Base-by-base conservation (phyloP, 2,888 invertebrate species). In the Emesis russula region DNA sequence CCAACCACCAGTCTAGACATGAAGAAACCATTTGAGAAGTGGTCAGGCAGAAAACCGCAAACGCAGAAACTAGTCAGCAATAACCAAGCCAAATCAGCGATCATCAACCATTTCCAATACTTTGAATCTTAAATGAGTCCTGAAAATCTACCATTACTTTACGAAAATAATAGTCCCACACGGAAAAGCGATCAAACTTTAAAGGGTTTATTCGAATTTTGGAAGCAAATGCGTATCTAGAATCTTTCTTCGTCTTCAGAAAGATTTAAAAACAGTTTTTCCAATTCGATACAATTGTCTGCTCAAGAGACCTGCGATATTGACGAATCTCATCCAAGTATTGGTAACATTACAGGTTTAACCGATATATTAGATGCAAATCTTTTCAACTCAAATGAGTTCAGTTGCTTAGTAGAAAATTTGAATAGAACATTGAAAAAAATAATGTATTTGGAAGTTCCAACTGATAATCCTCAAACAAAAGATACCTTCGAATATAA, bases 301-400 rank as follows among this genome's bases (percentile, higher is more conserved):
- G 58, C 58, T 58, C 58, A 58, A 58, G 58, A 58, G 58, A 58
- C 58, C 58, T 58, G 58, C 18, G 53, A 58, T 58, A 58, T 58
- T 58, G n/a, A 58, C 58, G 58, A 58, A 58, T 58, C 41, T 41
- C 41, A 41, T 9, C 41, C 41, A n/a, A 15, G n/a, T 58, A n/a
- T 58, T 58, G 58, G n/a, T 58, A 53, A 53, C 53, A 11, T 53
- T 53, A 58, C 18, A n/a, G n/a, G 58, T 58, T 58, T 58, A 15
- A 58, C 58, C 58, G 58, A 58, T 58, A 58, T n/a, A 15, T 58
- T 58, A 18, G n/a, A 53, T 13, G 36, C 36, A 36, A 36, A 36
- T 36, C 36, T 36, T 4, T 36, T 36, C 36, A 36, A 36, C 36
- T 36, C 36, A 36, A 36, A 36, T 36, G 36, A 36, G 36, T 36